Base-by-base conservation (phyloP, 2,888 invertebrate genomes). In the Liposcelis brunnea region DNA sequence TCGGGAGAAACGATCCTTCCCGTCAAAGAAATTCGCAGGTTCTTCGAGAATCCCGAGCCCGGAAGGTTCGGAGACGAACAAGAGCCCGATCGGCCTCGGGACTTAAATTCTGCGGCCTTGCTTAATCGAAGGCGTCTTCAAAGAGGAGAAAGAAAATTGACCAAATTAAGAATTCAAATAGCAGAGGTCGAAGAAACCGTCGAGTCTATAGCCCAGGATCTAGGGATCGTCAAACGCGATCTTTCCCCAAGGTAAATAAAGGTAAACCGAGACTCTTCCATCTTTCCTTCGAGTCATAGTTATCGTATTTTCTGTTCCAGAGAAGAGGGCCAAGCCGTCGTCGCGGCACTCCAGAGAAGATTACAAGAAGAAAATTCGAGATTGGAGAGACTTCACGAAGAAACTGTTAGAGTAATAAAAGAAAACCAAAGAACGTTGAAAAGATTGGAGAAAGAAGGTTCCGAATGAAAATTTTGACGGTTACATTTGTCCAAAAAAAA, bases 21-120 rank as follows among this genome's bases (percentile, higher is more conserved):
- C 0, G 80, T 80, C 34, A 69, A 72, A 52, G 79, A 80, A 54
- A 75, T 80, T 53, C 66, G 78, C 19, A 74, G 77, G 11, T 61
- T 80, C 15, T 80, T 80, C 56, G 80, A 80, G 56, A 77, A 60
- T 76, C 77, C 62, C 79, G 79, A 61, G 79, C 78, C 56, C 72
- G 72, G 35, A 69, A 70, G 2, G 32, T 14, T 33, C 36, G 10
- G 43, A 31, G 36, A 43, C n/a, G 21, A 15, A 11, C n/a, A n/a
- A n/a, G n/a, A n/a, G n/a, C n/a, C n/a, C n/a, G n/a, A n/a, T n/a
- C n/a, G n/a, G n/a, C n/a, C n/a, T n/a, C n/a, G n/a, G n/a, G n/a
- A n/a, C n/a, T n/a, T n/a, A n/a, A 40, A 11, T 19, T 5, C 35
- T 15, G 5, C 10, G 5, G 12, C 40, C 7, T 11, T 40, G 15